Evolutionary conservation across 1,140 invertebrate species (phyloP).

Genomic region (Brachionus koreanus): DNA sequence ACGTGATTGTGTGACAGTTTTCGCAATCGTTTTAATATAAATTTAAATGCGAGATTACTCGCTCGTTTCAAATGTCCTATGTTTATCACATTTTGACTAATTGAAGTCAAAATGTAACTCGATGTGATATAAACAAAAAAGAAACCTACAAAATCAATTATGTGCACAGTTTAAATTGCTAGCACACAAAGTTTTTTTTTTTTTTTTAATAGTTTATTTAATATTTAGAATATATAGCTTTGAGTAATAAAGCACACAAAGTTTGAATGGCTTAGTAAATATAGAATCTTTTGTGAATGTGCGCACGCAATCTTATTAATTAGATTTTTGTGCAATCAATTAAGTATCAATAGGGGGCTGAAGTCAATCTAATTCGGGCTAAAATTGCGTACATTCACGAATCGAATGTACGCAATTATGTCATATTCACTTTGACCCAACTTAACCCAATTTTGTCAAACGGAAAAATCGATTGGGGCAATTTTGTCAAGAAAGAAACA

Average conservation of each 20-base stretch:
- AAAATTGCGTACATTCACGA: neutral
- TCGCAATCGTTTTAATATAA: neutral
- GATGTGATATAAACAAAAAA: neutral
- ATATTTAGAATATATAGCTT: too few species aligned
- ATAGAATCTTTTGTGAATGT: neutral
- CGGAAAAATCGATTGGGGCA: neutral
- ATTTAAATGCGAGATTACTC: neutral
- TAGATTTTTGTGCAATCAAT: neutral
- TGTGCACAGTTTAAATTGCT: neutral
- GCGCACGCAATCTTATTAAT: neutral
- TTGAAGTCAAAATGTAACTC: neutral
- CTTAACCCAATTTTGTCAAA: neutral
- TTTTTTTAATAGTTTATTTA: too few species aligned
- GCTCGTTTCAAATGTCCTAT: neutral
- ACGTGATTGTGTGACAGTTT: neutral
- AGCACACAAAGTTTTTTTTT: too few species aligned
- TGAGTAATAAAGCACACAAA: too few species aligned
- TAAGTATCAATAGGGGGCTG: neutral
- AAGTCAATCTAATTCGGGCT: neutral
- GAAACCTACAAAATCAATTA: neutral
- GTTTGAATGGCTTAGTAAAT: neutral
- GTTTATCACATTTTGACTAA: neutral
- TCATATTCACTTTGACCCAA: neutral
- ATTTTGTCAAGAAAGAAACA: neutral
- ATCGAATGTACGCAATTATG: neutral